Percentiles rank a stretch among this genome's conserved stretches.
Conservation (phyloP, 1,140 invertebrate genomes). For the Drosophila takahashii region DNA sequence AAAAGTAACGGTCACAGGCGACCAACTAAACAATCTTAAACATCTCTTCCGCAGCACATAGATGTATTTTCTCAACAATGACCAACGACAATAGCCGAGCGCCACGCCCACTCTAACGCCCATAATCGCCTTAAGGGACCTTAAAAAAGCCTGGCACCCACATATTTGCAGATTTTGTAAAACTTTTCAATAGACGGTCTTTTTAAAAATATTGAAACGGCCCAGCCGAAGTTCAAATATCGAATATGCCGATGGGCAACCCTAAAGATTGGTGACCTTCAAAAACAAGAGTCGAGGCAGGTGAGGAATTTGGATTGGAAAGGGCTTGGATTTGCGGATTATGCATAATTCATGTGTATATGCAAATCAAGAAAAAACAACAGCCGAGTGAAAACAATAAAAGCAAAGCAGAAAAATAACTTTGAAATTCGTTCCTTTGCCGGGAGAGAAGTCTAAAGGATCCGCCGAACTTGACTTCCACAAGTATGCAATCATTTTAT, state of each 20-base stretch:
- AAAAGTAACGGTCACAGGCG: neutral
- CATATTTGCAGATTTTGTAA: too few species aligned
- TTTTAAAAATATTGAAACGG: neutral
- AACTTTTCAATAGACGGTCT: neutral
- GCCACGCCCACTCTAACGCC: too few species aligned
- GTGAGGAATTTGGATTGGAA: conserved; percentile 1
- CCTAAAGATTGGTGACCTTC: conserved; percentile 18
- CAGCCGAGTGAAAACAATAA: neutral
- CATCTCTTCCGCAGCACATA: neutral
- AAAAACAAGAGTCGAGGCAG: neutral
- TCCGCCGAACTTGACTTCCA: conserved; percentile 1
- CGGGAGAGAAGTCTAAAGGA: neutral
- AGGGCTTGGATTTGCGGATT: neutral
- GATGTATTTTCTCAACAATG: conserved; percentile 26
- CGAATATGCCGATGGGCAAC: neutral
- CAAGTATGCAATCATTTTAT: conserved; percentile 46
- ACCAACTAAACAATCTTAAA: conserved; percentile 5
- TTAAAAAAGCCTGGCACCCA: too few species aligned
- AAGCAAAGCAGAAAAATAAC: conserved; percentile 8
- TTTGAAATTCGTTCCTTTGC: conserved; percentile 27
- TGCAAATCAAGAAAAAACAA: conserved; percentile 11
- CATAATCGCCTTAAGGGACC: too few species aligned
- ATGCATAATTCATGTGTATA: conserved; percentile 43
- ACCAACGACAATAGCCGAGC: neutral
- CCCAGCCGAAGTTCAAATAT: conserved; percentile 1